phyloP scores from a whole-genome alignment of 2,888 invertebrate genomes.

The Drosophila merina region DNA sequence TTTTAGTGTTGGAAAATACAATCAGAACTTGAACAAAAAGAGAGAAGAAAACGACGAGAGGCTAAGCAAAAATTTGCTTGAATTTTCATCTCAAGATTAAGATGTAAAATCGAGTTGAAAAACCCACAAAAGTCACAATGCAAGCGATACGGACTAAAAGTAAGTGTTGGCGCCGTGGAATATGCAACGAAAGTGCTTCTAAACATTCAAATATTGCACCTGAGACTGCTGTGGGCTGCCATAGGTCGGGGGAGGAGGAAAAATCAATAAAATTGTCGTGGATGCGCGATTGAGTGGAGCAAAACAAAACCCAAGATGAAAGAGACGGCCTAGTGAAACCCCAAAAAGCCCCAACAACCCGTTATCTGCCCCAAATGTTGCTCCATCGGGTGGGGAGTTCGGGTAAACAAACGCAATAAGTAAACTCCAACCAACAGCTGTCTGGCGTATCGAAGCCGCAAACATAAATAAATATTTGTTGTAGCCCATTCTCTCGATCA shows the following conservation, averaged over 20 bases:
- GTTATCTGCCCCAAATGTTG: conserved; percentile 62
- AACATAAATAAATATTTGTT: conserved; percentile 25
- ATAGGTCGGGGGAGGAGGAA: conserved; percentile 56
- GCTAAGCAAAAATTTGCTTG: conserved; percentile 11
- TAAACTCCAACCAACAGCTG: conserved; percentile 62
- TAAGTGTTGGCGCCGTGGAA: conserved; percentile 46
- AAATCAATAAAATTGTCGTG: conserved; percentile 72
- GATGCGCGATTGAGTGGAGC: conserved; percentile 73
- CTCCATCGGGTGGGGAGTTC: conserved; percentile 2
- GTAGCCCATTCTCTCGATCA: conserved; percentile 7
- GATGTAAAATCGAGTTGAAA: conserved; percentile 46
- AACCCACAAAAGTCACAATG: conserved; percentile 43
- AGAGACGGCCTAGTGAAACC: conserved; percentile 33
- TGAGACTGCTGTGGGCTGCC: conserved; percentile 29
- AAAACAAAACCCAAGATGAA: conserved; percentile 69
- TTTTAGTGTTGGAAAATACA: neutral
- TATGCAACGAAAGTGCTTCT: conserved; percentile 30
- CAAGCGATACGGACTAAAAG: conserved; percentile 48
- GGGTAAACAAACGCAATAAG: conserved; percentile 36
- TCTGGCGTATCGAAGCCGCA: conserved; percentile 39
- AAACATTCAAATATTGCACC: conserved; percentile 56
- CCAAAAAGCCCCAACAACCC: conserved; percentile 40
- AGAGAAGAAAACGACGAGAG: conserved; percentile 16
- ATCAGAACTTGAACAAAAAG: conserved; percentile 5
- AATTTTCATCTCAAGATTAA: conserved; percentile 20